A percentile compares a stretch with the other conserved stretches of the same genome.
Conservation (phyloP, 2,797 vertebrate species). For the Orestias chungarensis region DNA sequence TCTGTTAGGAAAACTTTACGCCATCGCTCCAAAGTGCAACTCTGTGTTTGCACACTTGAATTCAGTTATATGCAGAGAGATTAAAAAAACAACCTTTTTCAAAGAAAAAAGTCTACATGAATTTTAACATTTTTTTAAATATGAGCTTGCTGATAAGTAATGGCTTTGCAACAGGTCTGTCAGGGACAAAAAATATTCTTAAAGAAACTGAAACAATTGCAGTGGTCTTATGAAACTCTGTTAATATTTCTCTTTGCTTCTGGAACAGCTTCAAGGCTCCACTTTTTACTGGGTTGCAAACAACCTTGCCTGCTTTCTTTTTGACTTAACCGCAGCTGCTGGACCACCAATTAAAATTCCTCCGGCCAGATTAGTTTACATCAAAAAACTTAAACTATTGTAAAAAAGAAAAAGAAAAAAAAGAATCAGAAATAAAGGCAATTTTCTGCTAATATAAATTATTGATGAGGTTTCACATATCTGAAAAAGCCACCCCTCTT, state of each 20-base stretch:
- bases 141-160: background rate
- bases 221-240: background rate
- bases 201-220: background rate
- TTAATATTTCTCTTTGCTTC: background rate
- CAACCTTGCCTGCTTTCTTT: background rate
- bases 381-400: too few relatives aligned
- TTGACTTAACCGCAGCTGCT: background rate
- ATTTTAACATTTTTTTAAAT: background rate
- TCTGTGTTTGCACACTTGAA: conserved; percentile 55
- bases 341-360: background rate
- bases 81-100: too few relatives aligned
- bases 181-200: background rate
- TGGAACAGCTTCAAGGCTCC: background rate
- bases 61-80: too few relatives aligned
- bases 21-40: conserved; percentile 78
- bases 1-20: conserved; percentile 10
- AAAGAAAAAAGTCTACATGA: conserved; percentile 16
- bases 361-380: background rate
- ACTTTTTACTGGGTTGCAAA: too few relatives aligned
- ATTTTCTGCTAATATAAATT: background rate
- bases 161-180: background rate
- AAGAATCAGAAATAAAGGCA: background rate
- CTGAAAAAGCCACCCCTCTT: background rate
- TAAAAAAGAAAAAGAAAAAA: background rate
- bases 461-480: background rate